These are phyloP conservation scores for Oscheius sp. DNA, from an alignment of 2,888 invertebrate genomes.

Conservation along the genomic window DNA sequence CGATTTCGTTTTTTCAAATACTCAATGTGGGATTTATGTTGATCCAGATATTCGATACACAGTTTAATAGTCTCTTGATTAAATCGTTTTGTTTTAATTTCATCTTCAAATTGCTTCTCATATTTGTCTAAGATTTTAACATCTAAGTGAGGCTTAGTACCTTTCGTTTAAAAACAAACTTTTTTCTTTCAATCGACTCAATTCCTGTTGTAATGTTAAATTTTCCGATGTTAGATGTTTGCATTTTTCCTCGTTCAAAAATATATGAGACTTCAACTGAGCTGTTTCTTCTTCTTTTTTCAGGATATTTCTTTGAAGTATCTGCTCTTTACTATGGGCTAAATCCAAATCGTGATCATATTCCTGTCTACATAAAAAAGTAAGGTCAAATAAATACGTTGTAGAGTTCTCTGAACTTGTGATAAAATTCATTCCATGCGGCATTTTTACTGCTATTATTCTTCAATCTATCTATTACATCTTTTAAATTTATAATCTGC, in stretches of 20 bases:
- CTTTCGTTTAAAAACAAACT: background rate
- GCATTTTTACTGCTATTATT: background rate
- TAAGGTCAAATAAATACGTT: no score
- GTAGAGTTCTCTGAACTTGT: no score
- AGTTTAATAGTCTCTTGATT: constrained; percentile 3
- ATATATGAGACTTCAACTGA: no score
- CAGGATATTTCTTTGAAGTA: no score
- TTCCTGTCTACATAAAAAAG: no score
- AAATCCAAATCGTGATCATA: no score
- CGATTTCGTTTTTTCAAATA: background rate
- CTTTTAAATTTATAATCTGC: background rate
- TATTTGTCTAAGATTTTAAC: background rate
- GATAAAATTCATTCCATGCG: background rate
- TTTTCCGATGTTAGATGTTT: no score
- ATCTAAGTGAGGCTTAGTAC: background rate
- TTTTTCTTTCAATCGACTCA: background rate
- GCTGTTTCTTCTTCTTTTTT: no score
- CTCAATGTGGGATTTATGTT: background rate
- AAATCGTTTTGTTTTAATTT: background rate
- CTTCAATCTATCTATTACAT: background rate
- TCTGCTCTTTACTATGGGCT: no score
- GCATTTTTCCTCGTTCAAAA: no score
- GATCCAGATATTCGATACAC: constrained; percentile 7
- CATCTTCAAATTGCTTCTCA: background rate
- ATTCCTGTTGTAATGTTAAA: background rate